These are phyloP conservation scores for Tachina lurida DNA, from an alignment of 2,888 invertebrate genomes.

Conservation along the genomic window DNA sequence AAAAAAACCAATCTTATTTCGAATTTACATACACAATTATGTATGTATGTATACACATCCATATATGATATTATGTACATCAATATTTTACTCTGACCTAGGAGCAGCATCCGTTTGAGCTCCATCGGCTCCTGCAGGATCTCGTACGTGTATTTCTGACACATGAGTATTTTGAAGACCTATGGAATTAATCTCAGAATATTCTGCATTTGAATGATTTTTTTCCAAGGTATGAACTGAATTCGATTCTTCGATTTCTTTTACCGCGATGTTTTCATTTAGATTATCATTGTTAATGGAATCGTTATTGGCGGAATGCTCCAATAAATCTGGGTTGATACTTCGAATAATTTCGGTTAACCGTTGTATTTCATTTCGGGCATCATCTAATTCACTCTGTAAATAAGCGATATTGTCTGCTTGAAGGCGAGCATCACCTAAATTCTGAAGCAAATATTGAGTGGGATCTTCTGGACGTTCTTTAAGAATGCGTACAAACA, in stretches of 20 bases:
- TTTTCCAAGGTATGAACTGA: neutral
- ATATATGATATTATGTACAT: neutral
- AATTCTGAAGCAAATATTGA: conserved; percentile 79
- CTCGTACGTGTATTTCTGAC: conserved; percentile 24
- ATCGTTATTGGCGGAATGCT: conserved; percentile 31
- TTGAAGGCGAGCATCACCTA: conserved; percentile 79
- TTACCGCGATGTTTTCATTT: conserved; percentile 17
- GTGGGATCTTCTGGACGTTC: conserved; percentile 81
- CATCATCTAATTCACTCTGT: conserved; percentile 77
- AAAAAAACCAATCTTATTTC: too few relatives aligned
- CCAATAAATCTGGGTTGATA: conserved; percentile 77
- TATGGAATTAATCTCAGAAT: conserved; percentile 7
- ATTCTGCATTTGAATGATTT: conserved; percentile 17
- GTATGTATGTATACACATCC: conserved; percentile 1
- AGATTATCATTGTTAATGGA: conserved; percentile 22
- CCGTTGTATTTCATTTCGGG: conserved; percentile 77
- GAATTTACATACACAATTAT: neutral
- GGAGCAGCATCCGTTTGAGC: conserved; percentile 9
- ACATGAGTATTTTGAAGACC: conserved; percentile 40
- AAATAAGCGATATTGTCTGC: conserved; percentile 78
- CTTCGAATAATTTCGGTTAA: conserved; percentile 76
- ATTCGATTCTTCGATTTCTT: neutral
- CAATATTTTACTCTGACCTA: conserved; percentile 31
- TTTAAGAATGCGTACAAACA: conserved; percentile 80
- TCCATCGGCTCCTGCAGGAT: neutral